A percentile compares a stretch with the other conserved stretches of the same genome.
These are phyloP conservation scores for Protobothrops mucrosquamatus DNA, from an alignment of 2,113 vertebrate genomes.

Conservation along the genomic window DNA sequence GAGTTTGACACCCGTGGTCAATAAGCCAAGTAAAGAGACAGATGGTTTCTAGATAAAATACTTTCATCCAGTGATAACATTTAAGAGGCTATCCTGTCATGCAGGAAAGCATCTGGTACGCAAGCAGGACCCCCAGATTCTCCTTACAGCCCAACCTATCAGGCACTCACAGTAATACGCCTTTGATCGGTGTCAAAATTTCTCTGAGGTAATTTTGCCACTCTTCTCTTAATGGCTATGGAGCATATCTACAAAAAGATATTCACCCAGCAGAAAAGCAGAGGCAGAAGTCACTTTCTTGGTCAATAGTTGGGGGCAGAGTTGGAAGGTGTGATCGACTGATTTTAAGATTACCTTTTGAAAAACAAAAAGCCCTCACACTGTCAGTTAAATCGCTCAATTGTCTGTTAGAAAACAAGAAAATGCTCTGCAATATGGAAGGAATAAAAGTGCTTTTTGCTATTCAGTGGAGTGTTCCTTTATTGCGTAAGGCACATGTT, in stretches of 20 bases:
- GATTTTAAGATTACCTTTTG: not conserved
- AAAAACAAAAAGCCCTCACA: not conserved
- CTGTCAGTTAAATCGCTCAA: not conserved
- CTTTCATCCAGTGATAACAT: not conserved
- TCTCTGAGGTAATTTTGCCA: not conserved
- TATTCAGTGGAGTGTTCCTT: not conserved
- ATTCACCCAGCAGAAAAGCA: not conserved
- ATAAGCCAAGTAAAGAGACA: not conserved
- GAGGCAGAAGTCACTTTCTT: not conserved
- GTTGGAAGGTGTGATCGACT: not conserved
- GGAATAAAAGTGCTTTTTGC: not conserved
- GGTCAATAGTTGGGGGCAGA: not conserved
- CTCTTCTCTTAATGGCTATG: not conserved
- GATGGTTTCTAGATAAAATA: not conserved
- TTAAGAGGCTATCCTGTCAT: not conserved
- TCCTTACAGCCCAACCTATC: not conserved
- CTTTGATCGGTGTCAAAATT: not conserved
- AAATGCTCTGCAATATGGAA: not conserved
- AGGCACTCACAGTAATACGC: not conserved
- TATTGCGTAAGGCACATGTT: slow-evolving; percentile 8
- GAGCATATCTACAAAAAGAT: not conserved
- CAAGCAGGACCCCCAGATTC: not conserved
- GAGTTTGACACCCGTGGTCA: no score
- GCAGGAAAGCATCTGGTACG: not conserved
- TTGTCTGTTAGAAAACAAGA: not conserved